Evolutionary conservation across 2,888 invertebrate genomes (phyloP), one percentile per base, ranked within the genome.

Genomic region (Geophilus truncorum): DNA sequence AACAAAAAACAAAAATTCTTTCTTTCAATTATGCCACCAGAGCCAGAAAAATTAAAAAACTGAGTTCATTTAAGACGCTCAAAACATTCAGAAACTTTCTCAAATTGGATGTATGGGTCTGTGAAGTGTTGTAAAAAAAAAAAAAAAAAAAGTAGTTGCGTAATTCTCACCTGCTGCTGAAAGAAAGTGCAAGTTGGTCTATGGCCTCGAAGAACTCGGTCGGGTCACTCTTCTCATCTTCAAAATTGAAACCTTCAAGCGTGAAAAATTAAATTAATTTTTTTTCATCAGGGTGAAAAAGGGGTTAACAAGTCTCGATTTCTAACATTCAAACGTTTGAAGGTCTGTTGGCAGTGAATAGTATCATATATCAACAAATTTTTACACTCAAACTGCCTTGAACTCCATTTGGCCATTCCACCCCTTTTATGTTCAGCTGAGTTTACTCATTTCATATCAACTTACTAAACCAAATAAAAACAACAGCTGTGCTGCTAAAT

Each of bases 151-250:
- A 23, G 15, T 23, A 75, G 10, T 75, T 75, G 75, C 28, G 23
- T 75, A 75, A 75, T 23, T 76, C 84, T 84, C 84, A 88, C 88
- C 88, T 87, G 85, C 87, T 87, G 82, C 88, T 88, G 84, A 89
- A 88, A 45, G 88, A 87, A 40, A 88, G 84, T 2, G 89, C 88
- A 79, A 89, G 85, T 81, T 88, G 87, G 83, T 89, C 89, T 82
- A 89, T 87, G 57, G 87, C 86, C 83, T 88, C 88, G 83, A 87
- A 86, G 82, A 89, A 87, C 79, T 85, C 86, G 57, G 85, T 85
- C 7, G 86, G 85, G 83, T 87, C 86, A 5, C 84, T 84, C 15
- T 85, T 84, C 81, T 85, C 85, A 82, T 86, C 85, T 81, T 88
- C 88, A 84, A 88, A 88, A 81, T 87, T 86, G 83, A 86, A 87